Evolutionary conservation across 2,888 invertebrate genomes (phyloP).

Genomic region (Drosophila planitibia): DNA sequence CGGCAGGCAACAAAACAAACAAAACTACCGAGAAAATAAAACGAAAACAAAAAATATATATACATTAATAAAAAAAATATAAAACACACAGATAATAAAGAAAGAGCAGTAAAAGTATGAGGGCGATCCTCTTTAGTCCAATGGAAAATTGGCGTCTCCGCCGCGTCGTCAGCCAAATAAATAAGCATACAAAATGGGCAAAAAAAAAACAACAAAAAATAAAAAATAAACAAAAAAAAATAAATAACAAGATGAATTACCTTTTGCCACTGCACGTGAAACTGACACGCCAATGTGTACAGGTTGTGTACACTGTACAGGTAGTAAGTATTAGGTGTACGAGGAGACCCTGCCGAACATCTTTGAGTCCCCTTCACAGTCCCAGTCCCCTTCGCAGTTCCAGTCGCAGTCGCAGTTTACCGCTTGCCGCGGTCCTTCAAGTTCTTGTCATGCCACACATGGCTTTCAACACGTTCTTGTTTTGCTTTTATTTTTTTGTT

Average conservation of each 20-base stretch:
- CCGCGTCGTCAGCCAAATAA: conserved; percentile 43
- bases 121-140: conserved; percentile 31
- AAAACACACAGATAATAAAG: neutral
- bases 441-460: conserved; percentile 67
- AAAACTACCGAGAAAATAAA: conserved; percentile 1
- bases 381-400: neutral
- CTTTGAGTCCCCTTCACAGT: conserved; percentile 17
- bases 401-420: conserved; percentile 12
- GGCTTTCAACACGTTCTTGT: conserved; percentile 75
- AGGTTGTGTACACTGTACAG: conserved; percentile 7
- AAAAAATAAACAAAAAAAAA: conserved; percentile 25
- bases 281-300: conserved; percentile 77
- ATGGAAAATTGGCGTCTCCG: conserved; percentile 51
- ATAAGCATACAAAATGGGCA: conserved; percentile 46
- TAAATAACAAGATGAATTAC: conserved; percentile 80
- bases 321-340: conserved; percentile 16
- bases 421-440: conserved; percentile 39
- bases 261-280: conserved; percentile 81
- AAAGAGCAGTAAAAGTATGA: conserved; percentile 9
- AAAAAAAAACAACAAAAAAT: conserved; percentile 15
- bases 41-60: neutral
- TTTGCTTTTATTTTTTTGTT: conserved; percentile 31
- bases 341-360: conserved; percentile 23
- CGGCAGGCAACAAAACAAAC: conserved; percentile 14
- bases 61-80: neutral